A percentile compares a stretch with the other conserved stretches of the same genome.
phyloP scores from a whole-genome alignment of 2,888 invertebrate genomes.

The Amblyjoppa proteus region DNA sequence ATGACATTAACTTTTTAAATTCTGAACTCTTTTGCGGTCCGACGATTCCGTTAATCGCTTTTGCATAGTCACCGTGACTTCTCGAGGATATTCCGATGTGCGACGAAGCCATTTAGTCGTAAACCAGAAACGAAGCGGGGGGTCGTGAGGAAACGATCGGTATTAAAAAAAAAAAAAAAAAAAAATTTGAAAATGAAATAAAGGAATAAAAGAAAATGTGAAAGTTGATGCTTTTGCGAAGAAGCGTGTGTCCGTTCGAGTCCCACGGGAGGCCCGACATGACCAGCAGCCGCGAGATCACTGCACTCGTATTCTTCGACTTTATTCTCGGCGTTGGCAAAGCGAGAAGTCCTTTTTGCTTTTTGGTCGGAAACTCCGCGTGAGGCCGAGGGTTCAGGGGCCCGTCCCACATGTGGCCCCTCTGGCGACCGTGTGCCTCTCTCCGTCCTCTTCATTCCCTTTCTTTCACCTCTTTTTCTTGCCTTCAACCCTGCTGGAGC shows the following conservation, averaged over 20 bases:
- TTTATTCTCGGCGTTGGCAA: slow-evolving; percentile 63
- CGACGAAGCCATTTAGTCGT: not conserved
- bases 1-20: not conserved
- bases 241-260: not conserved
- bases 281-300: not conserved
- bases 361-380: slow-evolving; percentile 69
- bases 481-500: slow-evolving; percentile 22
- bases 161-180: not conserved
- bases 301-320: slow-evolving; percentile 60
- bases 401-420: slow-evolving; percentile 72
- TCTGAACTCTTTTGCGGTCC: not conserved
- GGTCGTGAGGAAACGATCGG: not conserved
- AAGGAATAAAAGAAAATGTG: not conserved
- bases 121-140: not conserved
- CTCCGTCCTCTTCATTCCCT: slow-evolving; percentile 51
- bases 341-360: slow-evolving; percentile 67
- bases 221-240: not conserved
- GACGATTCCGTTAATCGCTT: not conserved
- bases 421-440: slow-evolving; percentile 35
- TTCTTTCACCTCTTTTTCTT: slow-evolving; percentile 58
- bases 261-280: not conserved
- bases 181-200: not conserved
- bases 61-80: not conserved
- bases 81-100: not conserved
- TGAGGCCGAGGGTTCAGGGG: slow-evolving; percentile 70